A percentile compares a stretch with the other conserved stretches of the same genome.
phyloP scores from a whole-genome alignment of 2,797 vertebrate species.

The Onychomys torridus region DNA sequence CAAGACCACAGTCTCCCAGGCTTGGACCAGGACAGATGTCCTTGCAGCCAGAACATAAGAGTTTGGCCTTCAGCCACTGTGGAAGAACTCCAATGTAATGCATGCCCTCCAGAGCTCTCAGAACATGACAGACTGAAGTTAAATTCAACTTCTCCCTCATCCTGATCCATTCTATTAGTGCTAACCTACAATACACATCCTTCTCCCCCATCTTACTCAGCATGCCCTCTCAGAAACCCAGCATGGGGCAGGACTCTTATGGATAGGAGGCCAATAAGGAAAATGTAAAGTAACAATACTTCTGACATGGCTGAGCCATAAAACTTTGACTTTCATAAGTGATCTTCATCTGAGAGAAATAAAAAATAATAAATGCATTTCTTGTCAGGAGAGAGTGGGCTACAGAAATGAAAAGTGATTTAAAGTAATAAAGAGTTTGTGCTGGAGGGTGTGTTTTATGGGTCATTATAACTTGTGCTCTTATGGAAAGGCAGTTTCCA shows the following conservation, averaged over 20 bases:
- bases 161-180: neutral
- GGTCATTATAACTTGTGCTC: conserved; percentile 50
- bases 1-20: neutral
- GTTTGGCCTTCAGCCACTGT: neutral
- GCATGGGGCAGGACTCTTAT: neutral
- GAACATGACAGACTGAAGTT: neutral
- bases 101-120: neutral
- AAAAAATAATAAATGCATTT: conserved; percentile 57
- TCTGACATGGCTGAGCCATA: neutral
- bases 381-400: neutral
- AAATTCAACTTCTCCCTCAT: neutral
- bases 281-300: neutral
- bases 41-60: neutral
- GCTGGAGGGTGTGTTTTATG: conserved; percentile 34
- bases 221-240: neutral
- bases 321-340: conserved; percentile 29
- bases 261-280: neutral
- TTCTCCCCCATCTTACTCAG: neutral
- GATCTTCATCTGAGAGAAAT: conserved; percentile 55
- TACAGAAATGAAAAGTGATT: conserved; percentile 36
- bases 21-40: neutral
- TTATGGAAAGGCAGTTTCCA: conserved; percentile 62
- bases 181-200: neutral
- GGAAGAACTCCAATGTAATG: neutral
- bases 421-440: conserved; percentile 45